Evolutionary conservation across 2,888 invertebrate genomes (phyloP).

Genomic region (Drosophila emarginata): DNA sequence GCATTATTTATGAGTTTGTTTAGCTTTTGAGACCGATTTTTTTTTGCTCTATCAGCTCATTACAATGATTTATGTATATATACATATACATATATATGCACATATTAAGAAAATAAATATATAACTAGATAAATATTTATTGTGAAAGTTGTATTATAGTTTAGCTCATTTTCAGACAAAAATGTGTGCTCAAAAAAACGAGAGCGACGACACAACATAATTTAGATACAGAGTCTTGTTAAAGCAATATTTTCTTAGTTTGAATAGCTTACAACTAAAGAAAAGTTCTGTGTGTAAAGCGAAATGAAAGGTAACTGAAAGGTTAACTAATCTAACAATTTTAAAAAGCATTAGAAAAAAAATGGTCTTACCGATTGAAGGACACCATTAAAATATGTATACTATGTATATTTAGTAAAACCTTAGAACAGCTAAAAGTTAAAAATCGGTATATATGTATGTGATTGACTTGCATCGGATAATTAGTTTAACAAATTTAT

Average conservation of each 20-base stretch:
- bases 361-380: too few relatives aligned
- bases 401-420: too few relatives aligned
- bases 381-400: too few relatives aligned
- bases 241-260: too few relatives aligned
- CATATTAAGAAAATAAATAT: background rate
- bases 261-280: too few relatives aligned
- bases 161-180: conserved; percentile 14
- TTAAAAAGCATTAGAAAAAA: too few relatives aligned
- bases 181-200: background rate
- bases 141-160: conserved; percentile 46
- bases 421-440: background rate
- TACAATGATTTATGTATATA: conserved; percentile 56
- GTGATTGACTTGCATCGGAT: conserved; percentile 18
- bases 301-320: too few relatives aligned
- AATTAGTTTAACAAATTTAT: conserved; percentile 26
- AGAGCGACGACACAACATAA: background rate
- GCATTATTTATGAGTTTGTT: conserved; percentile 45
- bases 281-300: too few relatives aligned
- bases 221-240: background rate
- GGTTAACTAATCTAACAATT: too few relatives aligned
- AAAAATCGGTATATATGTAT: conserved; percentile 12
- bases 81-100: background rate
- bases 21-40: conserved; percentile 16
- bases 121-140: conserved; percentile 41
- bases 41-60: conserved; percentile 39